Evolutionary conservation across 2,888 invertebrate species (phyloP).

Genomic region (Alloplasta piceator): DNA sequence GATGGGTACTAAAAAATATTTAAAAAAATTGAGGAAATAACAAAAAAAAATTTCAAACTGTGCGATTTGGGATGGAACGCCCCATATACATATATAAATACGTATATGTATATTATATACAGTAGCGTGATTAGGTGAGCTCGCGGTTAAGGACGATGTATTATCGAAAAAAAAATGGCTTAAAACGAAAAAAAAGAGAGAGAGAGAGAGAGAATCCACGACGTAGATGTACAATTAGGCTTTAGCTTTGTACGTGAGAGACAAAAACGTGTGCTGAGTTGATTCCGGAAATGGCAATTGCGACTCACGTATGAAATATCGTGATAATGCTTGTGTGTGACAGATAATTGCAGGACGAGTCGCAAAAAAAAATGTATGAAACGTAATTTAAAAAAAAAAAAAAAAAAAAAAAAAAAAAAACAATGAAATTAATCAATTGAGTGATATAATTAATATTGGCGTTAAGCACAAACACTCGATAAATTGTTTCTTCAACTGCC

Average conservation of each 20-base stretch:
- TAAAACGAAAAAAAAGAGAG: slow-evolving; percentile 47
- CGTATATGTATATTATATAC: slow-evolving; percentile 57
- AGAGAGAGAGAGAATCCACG: slow-evolving; percentile 62
- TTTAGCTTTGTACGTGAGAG: slow-evolving; percentile 78
- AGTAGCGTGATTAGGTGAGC: slow-evolving; percentile 65
- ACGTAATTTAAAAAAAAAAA: slow-evolving; percentile 38
- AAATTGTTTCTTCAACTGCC: slow-evolving; percentile 75
- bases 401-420: slow-evolving; percentile 37
- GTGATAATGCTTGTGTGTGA: slow-evolving; percentile 37
- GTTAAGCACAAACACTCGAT: slow-evolving; percentile 49
- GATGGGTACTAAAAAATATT: too few species aligned
- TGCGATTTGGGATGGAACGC: too few species aligned
- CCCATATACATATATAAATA: slow-evolving; percentile 38
- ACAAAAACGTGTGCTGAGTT: slow-evolving; percentile 56
- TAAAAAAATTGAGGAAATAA: too few species aligned
- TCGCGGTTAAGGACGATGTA: slow-evolving; percentile 67
- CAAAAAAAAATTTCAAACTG: too few species aligned
- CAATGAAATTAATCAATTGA: slow-evolving; percentile 34
- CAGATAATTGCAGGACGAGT: slow-evolving; percentile 29
- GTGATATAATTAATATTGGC: slow-evolving; percentile 29
- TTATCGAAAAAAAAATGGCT: slow-evolving; percentile 66
- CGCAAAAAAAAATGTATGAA: not conserved
- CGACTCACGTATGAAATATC: slow-evolving; percentile 35
- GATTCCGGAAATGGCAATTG: slow-evolving; percentile 41
- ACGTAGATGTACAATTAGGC: slow-evolving; percentile 73